Evolutionary conservation across 1,140 invertebrate species (phyloP), one percentile per base, ranked within the genome.

Genomic region (Tetramorium simillimum): DNA sequence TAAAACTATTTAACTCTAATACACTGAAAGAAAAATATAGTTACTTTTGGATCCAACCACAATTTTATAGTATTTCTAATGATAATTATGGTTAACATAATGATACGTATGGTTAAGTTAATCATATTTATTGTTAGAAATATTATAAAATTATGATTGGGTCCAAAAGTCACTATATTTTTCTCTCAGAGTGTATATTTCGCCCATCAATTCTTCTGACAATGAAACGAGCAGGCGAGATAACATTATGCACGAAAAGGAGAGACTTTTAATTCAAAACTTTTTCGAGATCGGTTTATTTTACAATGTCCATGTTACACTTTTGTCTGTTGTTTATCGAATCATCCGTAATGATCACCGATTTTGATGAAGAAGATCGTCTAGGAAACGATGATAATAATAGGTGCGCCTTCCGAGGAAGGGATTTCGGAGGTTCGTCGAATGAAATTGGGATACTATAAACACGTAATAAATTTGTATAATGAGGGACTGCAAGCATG

Each of bases 391-490:
- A 43, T n/a, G 40, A 62, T 77, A 77, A 77, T 62, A n/a, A 62
- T 46, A n/a, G 75, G 16, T 18, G 37, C 12, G 7, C 9, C 14
- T 40, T 24, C 16, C 53, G 16, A 43, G 43, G 37, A 24, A 43
- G 56, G 21, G 56, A 43, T 76, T 51, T 51, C 40, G 43, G 33
- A 21, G 40, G 24, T 46, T 43, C 24, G 24, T 43, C 6, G 46
- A 33, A 63, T 63, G 21, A 78, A 69, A 67, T 80, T 46, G n/a
- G 28, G 62, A 80, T 21, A 1, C 46, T 24, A 40, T 56, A 69
- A 80, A 67, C 77, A 80, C 62, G 46, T 18, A 24, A 69, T 80
- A 80, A 53, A 67, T 69, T 18, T 67, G 24, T 28, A 43, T 53
- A 80, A 67, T 40, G 7, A 51, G 37, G 1, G 43, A 51, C 9